Percentiles rank a stretch among this genome's conserved stretches.
Conservation (phyloP, 2,113 vertebrate genomes). For the Elephas maximus region DNA sequence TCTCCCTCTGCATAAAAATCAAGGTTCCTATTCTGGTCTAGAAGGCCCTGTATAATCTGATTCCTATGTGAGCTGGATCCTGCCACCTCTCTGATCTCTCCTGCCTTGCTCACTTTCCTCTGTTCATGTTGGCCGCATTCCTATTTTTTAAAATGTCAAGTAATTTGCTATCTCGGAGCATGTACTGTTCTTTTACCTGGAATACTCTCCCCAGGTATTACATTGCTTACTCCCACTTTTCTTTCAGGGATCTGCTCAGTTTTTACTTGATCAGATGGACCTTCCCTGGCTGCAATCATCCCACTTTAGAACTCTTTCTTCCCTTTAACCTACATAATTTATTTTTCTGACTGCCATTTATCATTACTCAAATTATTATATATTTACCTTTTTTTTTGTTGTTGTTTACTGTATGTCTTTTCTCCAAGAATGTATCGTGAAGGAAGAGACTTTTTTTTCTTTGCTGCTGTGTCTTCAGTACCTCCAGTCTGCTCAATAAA, state of each 20-base stretch:
- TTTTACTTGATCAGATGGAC: background rate
- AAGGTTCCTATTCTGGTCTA: background rate
- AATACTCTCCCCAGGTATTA: background rate
- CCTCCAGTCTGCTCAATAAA: background rate
- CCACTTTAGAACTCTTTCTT: background rate
- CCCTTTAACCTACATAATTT: background rate
- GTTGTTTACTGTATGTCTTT: background rate
- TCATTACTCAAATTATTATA: background rate
- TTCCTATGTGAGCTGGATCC: background rate
- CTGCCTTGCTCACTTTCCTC: background rate
- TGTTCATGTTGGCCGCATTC: background rate
- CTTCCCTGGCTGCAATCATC: background rate
- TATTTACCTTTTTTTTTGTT: background rate
- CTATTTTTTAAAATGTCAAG: background rate
- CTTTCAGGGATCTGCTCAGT: background rate
- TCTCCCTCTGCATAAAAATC: background rate
- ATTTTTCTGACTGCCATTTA: background rate
- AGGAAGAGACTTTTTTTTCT: background rate
- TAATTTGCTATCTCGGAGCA: background rate
- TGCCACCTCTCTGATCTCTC: background rate
- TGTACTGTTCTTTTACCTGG: background rate
- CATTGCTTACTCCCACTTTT: background rate
- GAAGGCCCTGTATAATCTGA: background rate
- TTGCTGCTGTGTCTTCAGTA: background rate
- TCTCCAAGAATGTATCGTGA: background rate